Evolutionary conservation across 1,140 invertebrate genomes (phyloP), one percentile per base, ranked within the genome.

Genomic region (Aphidius gifuensis): DNA sequence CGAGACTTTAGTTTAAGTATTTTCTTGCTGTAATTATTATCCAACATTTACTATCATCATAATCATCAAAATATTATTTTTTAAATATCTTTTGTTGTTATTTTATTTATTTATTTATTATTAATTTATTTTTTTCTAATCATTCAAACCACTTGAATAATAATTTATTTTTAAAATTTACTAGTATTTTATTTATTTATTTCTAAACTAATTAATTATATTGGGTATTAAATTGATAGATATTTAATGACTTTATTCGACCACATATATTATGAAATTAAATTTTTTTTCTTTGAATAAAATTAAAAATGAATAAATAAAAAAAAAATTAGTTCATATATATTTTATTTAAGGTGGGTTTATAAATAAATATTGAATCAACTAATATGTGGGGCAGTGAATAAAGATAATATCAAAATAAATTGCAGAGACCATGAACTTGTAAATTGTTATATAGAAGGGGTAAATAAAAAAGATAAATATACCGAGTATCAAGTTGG

Each of bases 11-110:
- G 21, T 40, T 32, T 9, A 39, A n/a, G 21, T 23, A 48, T 32
- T 38, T n/a, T 53, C 48, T 48, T 51, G 23, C 58, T 23, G 40
- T 48, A 60, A 60, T 60, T 51, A 60, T 60, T 42, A 58, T 60
- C 43, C 40, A n/a, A 23, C 49, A 16, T 23, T 51, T 7, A 16
- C 32, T 32, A 51, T 51, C 49, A 51, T 16, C 23, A 51, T 51
- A 9, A 51, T 51, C 49, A 51, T 51, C 45, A 46, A 9, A 32
- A 32, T 32, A 32, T 3, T 32, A 32, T 32, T 32, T n/a, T 46
- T 9, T n/a, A 3, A n/a, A 46, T n/a, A 46, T 46, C 4, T 46
- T 46, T 46, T n/a, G 4, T 32, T 32, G 4, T 32, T 32, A 32
- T 32, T 32, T 32, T 32, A 32, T 32, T 32, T 16, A 16, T 16